Evolutionary conservation across 1,140 invertebrate species (phyloP).

Genomic region (Apis florea): DNA sequence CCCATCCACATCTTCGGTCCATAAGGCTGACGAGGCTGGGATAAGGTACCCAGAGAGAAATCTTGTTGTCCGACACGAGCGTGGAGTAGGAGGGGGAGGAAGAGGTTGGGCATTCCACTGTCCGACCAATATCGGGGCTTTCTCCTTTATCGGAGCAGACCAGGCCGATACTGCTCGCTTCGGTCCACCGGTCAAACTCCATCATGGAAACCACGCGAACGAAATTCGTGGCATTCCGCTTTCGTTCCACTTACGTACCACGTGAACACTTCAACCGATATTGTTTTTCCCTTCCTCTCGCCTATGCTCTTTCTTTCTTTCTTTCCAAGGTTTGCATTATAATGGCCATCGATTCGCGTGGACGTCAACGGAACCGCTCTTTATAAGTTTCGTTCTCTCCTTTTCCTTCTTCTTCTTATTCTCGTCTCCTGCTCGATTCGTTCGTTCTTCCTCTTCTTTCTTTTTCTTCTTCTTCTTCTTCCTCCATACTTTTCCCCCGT

Average conservation of each 20-base stretch:
- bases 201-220: constrained; percentile 54
- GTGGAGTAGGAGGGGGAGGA: no score
- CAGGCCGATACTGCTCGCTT: constrained; percentile 21
- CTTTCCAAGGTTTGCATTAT: constrained; percentile 36
- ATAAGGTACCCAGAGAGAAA: constrained; percentile 59
- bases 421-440: no score
- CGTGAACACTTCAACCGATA: constrained; percentile 18
- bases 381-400: constrained; percentile 18
- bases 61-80: constrained; percentile 65
- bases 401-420: neutral
- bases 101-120: constrained; percentile 64
- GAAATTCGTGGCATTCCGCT: constrained; percentile 64
- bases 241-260: neutral
- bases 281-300: constrained; percentile 45
- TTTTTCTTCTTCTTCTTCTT: neutral
- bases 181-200: constrained; percentile 42
- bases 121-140: constrained; percentile 63
- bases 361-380: constrained; percentile 44
- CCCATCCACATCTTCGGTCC: constrained; percentile 32
- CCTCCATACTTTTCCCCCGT: rapidly evolving
- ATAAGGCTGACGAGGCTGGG: constrained; percentile 54
- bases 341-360: constrained; percentile 54
- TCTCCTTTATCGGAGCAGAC: constrained; percentile 50
- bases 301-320: no score
- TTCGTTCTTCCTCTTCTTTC: neutral